Percentiles rank a stretch among this genome's conserved stretches.
phyloP scores from a whole-genome alignment of 2,888 invertebrate genomes.

The Metacarcinus magister region DNA sequence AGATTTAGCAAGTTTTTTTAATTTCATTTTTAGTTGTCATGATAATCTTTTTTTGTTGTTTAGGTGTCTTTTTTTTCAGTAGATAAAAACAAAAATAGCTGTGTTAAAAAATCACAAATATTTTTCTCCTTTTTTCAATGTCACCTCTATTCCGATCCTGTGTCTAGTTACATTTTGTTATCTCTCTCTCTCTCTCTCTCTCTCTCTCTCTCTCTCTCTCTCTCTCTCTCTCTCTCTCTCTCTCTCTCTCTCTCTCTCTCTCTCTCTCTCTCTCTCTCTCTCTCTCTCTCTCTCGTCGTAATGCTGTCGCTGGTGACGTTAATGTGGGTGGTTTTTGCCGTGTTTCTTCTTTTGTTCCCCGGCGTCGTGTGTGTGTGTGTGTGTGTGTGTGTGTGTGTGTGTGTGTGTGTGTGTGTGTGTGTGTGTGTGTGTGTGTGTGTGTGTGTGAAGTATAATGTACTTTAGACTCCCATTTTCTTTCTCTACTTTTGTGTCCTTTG shows the following conservation, averaged over 20 bases:
- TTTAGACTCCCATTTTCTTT: no score
- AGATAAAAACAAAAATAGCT: no score
- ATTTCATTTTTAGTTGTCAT: background rate
- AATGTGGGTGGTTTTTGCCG: background rate
- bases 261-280: background rate
- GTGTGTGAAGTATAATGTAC: no score
- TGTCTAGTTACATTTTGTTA: no score
- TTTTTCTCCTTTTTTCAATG: background rate
- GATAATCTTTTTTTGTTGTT: background rate
- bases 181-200: constrained; percentile 33
- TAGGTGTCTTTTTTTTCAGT: background rate
- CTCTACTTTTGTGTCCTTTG: no score
- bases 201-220: constrained; percentile 52
- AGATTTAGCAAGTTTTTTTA: no score
- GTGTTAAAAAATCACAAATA: background rate
- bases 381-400: no score
- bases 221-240: constrained; percentile 52
- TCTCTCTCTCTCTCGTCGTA: background rate
- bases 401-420: no score
- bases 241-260: constrained; percentile 16
- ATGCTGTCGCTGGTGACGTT: background rate
- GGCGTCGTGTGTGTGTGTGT: background rate
- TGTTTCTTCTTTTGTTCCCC: background rate
- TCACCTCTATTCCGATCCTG: no score
- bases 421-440: no score